Conservation (phyloP, 2,113 vertebrate genomes). For the Xiphophorus hellerii region DNA sequence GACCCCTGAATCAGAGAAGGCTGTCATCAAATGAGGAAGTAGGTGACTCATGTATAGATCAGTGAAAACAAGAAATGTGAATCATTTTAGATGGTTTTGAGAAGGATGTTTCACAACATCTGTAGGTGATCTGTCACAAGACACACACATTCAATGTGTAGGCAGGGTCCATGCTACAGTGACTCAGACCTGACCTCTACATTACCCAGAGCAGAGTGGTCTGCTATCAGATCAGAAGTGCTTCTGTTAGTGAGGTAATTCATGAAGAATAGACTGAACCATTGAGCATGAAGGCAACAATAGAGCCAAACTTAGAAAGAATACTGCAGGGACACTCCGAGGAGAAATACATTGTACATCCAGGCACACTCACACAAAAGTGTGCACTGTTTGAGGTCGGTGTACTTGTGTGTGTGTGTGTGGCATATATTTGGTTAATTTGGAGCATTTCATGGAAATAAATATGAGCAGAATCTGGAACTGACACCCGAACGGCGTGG, state of each 20-base stretch:
- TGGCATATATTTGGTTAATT: conserved; percentile 2
- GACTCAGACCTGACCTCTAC: conserved; percentile 58
- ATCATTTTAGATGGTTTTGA: conserved; percentile 17
- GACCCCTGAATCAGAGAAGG: conserved; percentile 41
- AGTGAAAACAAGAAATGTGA: conserved; percentile 19
- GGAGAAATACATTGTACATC: not conserved
- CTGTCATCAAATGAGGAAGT: conserved; percentile 35
- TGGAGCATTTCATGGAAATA: conserved; percentile 9
- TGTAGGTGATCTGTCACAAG: conserved; percentile 50
- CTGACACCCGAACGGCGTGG: conserved; percentile 24
- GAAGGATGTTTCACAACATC: conserved; percentile 44
- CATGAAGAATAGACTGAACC: conserved; percentile 59
- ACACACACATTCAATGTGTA: conserved; percentile 2
- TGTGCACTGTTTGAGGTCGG: not conserved
- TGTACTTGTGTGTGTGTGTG: conserved; percentile 1
- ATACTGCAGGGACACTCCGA: not conserved
- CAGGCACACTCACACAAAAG: conserved; percentile 2
- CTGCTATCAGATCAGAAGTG: conserved; percentile 32
- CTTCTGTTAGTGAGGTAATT: conserved; percentile 64
- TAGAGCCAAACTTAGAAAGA: conserved; percentile 32
- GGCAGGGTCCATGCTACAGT: conserved; percentile 12
- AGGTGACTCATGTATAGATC: conserved; percentile 46
- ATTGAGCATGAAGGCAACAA: conserved; percentile 60
- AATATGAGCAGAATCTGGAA: conserved; percentile 1
- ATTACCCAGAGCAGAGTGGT: conserved; percentile 19